These are phyloP conservation scores for Rhimphoctona megacephalus DNA, from an alignment of 2,888 invertebrate species.

Conservation along the genomic window DNA sequence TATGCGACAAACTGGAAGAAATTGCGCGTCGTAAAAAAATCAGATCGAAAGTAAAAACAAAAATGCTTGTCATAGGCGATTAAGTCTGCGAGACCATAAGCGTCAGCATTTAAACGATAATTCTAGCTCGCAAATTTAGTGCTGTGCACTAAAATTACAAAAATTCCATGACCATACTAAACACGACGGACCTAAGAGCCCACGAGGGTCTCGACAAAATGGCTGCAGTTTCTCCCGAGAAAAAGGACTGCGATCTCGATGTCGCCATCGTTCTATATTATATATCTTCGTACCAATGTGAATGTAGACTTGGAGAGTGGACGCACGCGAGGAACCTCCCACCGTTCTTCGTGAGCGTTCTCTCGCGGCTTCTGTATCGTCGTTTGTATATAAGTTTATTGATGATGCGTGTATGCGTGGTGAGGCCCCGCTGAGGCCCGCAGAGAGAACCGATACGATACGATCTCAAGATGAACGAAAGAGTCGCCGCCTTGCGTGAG, in stretches of 20 bases:
- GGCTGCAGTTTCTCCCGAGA: constrained; percentile 30
- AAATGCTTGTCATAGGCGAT: neutral
- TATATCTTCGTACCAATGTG: constrained; percentile 14
- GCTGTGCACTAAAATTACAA: neutral
- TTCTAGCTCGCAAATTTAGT: neutral
- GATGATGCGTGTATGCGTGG: constrained; percentile 15
- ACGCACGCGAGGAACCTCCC: constrained; percentile 64
- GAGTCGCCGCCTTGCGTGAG: constrained; percentile 54
- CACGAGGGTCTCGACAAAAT: constrained; percentile 50
- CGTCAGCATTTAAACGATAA: neutral
- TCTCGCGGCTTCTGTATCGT: constrained; percentile 33
- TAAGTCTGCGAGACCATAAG: neutral
- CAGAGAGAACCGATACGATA: constrained; percentile 55
- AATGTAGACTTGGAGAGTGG: constrained; percentile 33
- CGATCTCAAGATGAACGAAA: constrained; percentile 54
- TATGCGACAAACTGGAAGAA: neutral
- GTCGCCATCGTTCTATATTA: constrained; percentile 50
- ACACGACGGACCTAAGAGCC: constrained; percentile 30
- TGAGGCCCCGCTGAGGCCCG: constrained; percentile 38
- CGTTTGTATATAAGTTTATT: neutral
- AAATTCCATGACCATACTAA: constrained; percentile 23
- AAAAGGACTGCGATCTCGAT: constrained; percentile 42
- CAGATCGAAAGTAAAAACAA: neutral
- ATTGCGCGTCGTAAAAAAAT: constrained; percentile 1
- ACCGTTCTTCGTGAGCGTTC: constrained; percentile 41